These are phyloP conservation scores for Metopolophium dirhodum DNA, from an alignment of 1,140 invertebrate genomes.

Conservation along the genomic window DNA sequence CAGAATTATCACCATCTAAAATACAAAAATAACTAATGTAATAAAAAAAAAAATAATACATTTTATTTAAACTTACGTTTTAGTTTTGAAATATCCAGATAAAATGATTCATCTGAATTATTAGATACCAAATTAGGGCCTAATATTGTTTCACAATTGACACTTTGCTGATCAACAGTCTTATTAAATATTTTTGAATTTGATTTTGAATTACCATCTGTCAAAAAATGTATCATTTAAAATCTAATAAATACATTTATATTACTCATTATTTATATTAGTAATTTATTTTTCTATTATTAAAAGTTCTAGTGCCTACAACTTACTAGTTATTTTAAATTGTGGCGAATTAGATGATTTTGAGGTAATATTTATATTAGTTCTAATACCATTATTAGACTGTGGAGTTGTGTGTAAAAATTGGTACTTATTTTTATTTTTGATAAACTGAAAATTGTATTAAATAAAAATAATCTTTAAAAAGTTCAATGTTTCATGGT, in stretches of 20 bases:
- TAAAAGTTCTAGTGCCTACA: neutral
- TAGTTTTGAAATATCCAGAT: slow-evolving; percentile 33
- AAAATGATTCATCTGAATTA: slow-evolving; percentile 36
- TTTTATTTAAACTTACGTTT: slow-evolving; percentile 26
- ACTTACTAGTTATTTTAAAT: slow-evolving; percentile 25
- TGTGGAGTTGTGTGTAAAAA: neutral
- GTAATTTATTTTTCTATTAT: neutral
- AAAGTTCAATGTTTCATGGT: neutral
- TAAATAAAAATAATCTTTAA: neutral
- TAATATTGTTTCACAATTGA: slow-evolving; percentile 10
- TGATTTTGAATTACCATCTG: neutral
- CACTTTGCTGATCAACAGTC: neutral
- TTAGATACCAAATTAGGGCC: neutral
- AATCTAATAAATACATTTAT: neutral
- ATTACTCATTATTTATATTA: neutral
- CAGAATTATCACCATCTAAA: slow-evolving; percentile 46
- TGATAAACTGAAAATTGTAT: slow-evolving; percentile 26
- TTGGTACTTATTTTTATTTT: slow-evolving; percentile 8
- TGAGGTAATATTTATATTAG: neutral
- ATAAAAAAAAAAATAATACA: neutral
- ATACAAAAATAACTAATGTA: neutral
- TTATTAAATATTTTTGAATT: neutral
- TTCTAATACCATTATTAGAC: neutral
- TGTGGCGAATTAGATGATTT: neutral
- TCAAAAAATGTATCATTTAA: neutral